Percentiles rank a stretch among this genome's conserved stretches.
phyloP scores from a whole-genome alignment of 2,113 vertebrate genomes.

The Sinocyclocheilus maitianheensis region DNA sequence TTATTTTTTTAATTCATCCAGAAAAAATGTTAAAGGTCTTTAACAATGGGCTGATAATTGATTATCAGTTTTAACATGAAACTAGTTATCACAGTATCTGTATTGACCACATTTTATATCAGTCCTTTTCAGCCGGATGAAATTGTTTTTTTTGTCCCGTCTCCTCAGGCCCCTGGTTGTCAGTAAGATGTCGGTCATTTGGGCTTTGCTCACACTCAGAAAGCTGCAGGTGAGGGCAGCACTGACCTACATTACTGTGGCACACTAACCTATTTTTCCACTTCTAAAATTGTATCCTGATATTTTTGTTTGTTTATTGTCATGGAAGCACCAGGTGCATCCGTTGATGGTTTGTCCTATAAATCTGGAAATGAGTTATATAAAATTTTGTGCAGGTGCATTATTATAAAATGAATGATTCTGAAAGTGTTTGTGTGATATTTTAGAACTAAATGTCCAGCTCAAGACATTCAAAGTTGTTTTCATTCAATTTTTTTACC shows the following conservation, averaged over 20 bases:
- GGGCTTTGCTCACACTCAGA: conserved; percentile 17
- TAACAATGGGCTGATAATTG: not conserved
- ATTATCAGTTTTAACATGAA: not conserved
- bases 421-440: not conserved
- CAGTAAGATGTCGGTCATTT: conserved; percentile 17
- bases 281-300: conserved; percentile 10
- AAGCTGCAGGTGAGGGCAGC: conserved; percentile 25
- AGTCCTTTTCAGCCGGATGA: conserved; percentile 2
- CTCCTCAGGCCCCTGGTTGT: not conserved
- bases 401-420: not conserved
- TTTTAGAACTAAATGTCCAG: not conserved
- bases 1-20: no score
- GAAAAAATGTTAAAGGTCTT: no score
- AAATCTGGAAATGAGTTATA: conserved; percentile 39
- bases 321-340: not conserved
- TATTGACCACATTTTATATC: not conserved
- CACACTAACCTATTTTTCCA: conserved; percentile 44
- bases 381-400: conserved; percentile 2
- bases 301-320: conserved; percentile 14
- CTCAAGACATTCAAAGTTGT: not conserved
- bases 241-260: conserved; percentile 51
- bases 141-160: not conserved
- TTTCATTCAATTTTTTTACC: not conserved
- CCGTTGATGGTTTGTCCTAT: conserved; percentile 27
- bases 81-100: not conserved